phyloP scores from a whole-genome alignment of 2,797 vertebrate genomes.

The Cirrhinus molitorella region DNA sequence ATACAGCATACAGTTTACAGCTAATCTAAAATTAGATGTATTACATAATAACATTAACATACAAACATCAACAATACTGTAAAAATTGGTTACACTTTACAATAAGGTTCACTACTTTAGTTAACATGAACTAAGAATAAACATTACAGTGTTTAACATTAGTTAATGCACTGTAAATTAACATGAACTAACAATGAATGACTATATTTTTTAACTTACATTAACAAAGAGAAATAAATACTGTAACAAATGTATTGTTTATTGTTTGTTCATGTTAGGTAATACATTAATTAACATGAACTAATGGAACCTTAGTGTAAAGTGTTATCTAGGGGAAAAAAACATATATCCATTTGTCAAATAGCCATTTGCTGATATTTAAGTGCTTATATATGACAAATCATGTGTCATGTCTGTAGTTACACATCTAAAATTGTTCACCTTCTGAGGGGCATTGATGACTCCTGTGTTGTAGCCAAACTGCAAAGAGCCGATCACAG shows the following conservation, averaged over 20 bases:
- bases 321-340: neutral
- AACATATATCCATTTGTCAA: neutral
- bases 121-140: too few species aligned
- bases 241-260: too few species aligned
- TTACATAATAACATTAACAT: neutral
- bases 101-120: too few species aligned
- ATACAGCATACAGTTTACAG: slow-evolving; percentile 6
- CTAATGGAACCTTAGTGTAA: too few species aligned
- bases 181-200: too few species aligned
- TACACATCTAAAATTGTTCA: slow-evolving; percentile 65
- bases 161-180: too few species aligned
- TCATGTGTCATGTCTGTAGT: neutral
- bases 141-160: too few species aligned
- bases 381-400: neutral
- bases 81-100: neutral
- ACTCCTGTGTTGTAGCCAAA: slow-evolving; percentile 97
- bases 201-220: too few species aligned
- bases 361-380: neutral
- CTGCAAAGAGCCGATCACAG: slow-evolving; percentile 95
- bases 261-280: too few species aligned
- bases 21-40: slow-evolving; percentile 1
- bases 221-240: too few species aligned
- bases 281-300: too few species aligned
- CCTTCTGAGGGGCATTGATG: slow-evolving; percentile 95
- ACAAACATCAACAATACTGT: neutral